Conservation (phyloP, 2,888 invertebrate genomes). For the Sturmia bella region DNA sequence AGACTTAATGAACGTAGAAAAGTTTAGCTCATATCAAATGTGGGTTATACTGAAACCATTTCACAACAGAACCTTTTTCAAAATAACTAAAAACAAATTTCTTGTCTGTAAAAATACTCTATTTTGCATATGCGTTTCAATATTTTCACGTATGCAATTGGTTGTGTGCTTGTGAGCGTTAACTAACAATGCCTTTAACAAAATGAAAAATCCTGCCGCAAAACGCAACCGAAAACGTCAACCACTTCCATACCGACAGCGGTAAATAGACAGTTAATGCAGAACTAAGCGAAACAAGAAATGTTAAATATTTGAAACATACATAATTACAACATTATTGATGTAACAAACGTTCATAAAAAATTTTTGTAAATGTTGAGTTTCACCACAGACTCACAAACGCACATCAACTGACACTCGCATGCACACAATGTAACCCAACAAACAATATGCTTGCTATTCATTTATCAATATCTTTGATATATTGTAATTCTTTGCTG, state of each 20-base stretch:
- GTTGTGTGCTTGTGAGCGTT: neutral
- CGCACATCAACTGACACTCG: neutral
- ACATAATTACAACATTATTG: conserved; percentile 68
- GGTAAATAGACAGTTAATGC: conserved; percentile 40
- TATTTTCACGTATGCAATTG: neutral
- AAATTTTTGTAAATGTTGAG: conserved; percentile 43
- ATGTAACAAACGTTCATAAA: conserved; percentile 60
- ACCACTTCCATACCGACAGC: conserved; percentile 60
- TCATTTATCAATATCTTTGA: too few species aligned
- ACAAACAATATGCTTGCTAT: conserved; percentile 17
- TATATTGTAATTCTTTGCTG: neutral
- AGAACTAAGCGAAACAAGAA: conserved; percentile 23
- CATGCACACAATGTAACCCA: conserved; percentile 20
- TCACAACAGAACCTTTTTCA: too few species aligned
- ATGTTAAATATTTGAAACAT: conserved; percentile 61
- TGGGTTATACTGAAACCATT: too few species aligned
- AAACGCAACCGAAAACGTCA: conserved; percentile 54
- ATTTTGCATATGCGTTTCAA: neutral
- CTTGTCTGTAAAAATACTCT: neutral
- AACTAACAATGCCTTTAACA: conserved; percentile 41
- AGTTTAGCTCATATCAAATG: too few species aligned
- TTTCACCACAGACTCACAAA: conserved; percentile 30
- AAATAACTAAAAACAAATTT: neutral
- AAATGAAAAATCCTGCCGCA: conserved; percentile 52
- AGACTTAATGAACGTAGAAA: too few species aligned